These are phyloP conservation scores for Cabera pusaria DNA, from an alignment of 2,888 invertebrate species.

Conservation along the genomic window DNA sequence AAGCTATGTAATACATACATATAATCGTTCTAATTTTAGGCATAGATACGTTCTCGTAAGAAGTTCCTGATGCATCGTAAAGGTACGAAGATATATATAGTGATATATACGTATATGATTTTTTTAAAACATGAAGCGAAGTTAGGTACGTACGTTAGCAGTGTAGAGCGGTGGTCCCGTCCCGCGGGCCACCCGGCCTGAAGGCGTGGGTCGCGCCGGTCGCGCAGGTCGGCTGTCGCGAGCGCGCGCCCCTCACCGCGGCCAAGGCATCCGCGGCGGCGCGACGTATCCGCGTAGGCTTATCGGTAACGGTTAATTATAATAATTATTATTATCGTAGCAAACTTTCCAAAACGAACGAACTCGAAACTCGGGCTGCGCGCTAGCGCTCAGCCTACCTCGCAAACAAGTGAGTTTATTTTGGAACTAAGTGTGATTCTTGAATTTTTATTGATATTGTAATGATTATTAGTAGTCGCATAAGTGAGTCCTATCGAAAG, in stretches of 20 bases:
- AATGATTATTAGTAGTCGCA: conserved; percentile 82
- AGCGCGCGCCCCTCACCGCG: conserved; percentile 29
- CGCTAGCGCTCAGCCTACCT: conserved; percentile 86
- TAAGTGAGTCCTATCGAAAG: conserved; percentile 71
- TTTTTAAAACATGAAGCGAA: conserved; percentile 80
- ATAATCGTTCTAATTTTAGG: conserved; percentile 84
- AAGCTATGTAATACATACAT: conserved; percentile 85
- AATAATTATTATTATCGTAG: conserved; percentile 82
- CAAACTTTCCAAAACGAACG: conserved; percentile 84
- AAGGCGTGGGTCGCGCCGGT: conserved; percentile 1
- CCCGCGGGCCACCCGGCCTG: conserved; percentile 50
- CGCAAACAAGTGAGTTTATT: conserved; percentile 90
- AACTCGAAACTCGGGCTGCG: conserved; percentile 84
- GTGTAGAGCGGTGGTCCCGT: conserved; percentile 81
- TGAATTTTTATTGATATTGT: conserved; percentile 85
- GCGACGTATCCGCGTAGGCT: conserved; percentile 80
- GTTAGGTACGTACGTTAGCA: conserved; percentile 82
- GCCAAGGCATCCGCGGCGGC: conserved; percentile 65
- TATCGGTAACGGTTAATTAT: conserved; percentile 82
- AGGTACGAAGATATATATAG: conserved; percentile 83
- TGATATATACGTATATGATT: conserved; percentile 83
- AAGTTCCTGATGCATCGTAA: conserved; percentile 84
- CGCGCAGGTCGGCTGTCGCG: conserved; percentile 36
- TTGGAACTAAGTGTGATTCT: conserved; percentile 90
- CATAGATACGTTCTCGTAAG: conserved; percentile 84